Percentiles rank a stretch among this genome's conserved stretches.
Conservation (phyloP, 2,113 vertebrate species). For the Aphelocoma coerulescens region DNA sequence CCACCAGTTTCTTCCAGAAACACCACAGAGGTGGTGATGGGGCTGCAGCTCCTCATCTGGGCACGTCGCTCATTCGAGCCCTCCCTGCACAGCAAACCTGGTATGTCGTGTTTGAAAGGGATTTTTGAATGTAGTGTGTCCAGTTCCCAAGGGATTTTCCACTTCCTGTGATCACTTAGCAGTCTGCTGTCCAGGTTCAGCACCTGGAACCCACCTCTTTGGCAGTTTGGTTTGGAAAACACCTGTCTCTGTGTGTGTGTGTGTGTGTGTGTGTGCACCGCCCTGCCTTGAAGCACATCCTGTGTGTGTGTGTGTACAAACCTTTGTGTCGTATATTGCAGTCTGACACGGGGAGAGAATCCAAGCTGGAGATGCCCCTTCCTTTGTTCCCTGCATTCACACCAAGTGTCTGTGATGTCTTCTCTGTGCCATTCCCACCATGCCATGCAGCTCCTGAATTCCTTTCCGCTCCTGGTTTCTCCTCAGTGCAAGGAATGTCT, state of each 20-base stretch:
- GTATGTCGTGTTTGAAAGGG: not conserved
- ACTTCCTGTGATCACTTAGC: not conserved
- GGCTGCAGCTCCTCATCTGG: not conserved
- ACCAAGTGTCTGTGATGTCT: not conserved
- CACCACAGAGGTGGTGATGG: not conserved
- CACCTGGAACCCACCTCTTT: not conserved
- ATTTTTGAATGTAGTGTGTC: not conserved
- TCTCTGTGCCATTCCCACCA: not conserved
- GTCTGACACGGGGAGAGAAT: not conserved
- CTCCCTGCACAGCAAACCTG: not conserved
- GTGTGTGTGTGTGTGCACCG: not conserved
- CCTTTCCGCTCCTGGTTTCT: not conserved
- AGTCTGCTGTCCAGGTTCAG: not conserved
- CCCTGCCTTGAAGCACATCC: not conserved
- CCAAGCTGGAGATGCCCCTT: not conserved
- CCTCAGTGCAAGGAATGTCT: slow-evolving; percentile 18
- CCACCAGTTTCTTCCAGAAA: not conserved
- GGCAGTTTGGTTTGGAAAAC: not conserved
- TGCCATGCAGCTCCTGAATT: not conserved
- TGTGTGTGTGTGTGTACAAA: not conserved
- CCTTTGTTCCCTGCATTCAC: not conserved
- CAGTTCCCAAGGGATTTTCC: not conserved
- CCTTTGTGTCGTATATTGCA: not conserved
- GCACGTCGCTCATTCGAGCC: rapidly evolving
- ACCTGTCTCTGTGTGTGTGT: not conserved